Percentiles rank a stretch among this genome's conserved stretches.
Conservation (phyloP, 2,113 vertebrate genomes). For the Thomomys bottae region DNA sequence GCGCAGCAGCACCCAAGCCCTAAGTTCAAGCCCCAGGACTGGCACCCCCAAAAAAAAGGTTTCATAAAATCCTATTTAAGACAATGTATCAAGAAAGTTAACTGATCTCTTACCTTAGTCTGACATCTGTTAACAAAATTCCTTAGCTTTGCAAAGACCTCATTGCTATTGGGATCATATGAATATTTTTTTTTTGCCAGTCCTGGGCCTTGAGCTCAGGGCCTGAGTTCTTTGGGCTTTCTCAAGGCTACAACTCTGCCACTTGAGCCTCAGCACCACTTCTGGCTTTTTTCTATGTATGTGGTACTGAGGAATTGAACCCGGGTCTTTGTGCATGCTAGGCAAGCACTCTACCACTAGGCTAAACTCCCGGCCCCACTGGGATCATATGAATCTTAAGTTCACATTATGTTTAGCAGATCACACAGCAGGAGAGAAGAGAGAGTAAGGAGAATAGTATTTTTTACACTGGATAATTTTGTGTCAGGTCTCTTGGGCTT, state of each 20-base stretch:
- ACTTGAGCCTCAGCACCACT: no score
- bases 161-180: not conserved
- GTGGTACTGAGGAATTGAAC: no score
- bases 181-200: no score
- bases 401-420: not conserved
- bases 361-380: no score
- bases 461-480: not conserved
- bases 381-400: not conserved
- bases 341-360: no score
- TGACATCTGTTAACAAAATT: not conserved
- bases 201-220: no score
- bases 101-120: not conserved
- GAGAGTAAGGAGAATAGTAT: not conserved
- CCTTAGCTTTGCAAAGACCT: not conserved
- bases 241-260: no score
- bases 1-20: no score
- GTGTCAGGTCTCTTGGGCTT: not conserved
- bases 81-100: not conserved
- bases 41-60: not conserved
- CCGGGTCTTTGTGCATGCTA: no score
- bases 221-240: no score
- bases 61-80: not conserved
- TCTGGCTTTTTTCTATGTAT: no score
- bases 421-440: not conserved
- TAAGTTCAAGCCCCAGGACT: no score